Evolutionary conservation across 2,797 vertebrate species (phyloP).

Genomic region (Manis javanica): DNA sequence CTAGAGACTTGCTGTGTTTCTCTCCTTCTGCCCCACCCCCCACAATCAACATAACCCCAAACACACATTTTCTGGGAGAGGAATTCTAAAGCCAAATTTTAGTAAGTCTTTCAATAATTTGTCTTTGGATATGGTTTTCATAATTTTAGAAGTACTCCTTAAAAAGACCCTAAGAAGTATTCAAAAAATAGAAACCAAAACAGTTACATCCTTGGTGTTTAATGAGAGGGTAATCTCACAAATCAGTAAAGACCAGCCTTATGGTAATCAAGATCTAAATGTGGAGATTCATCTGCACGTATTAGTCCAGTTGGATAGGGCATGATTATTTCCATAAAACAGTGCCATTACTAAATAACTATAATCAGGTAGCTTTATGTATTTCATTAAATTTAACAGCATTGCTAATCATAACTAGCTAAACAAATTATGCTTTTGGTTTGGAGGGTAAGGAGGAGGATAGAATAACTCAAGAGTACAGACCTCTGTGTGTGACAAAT

Average conservation of each 20-base stretch:
- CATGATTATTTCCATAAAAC: not conserved
- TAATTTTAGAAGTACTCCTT: slow-evolving; percentile 7
- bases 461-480: not conserved
- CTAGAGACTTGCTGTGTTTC: not conserved
- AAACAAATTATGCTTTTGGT: not conserved
- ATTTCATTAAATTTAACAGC: slow-evolving; percentile 19
- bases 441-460: not conserved
- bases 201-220: not conserved
- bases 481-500: not conserved
- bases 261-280: not conserved
- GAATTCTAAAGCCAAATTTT: slow-evolving; percentile 40
- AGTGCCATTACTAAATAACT: not conserved
- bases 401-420: not conserved
- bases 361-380: not conserved
- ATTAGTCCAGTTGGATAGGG: not conserved
- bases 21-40: not conserved
- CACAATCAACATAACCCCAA: not conserved
- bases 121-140: slow-evolving; percentile 8
- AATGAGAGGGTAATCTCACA: not conserved
- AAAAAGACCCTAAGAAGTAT: not conserved
- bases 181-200: not conserved
- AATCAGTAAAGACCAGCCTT: not conserved
- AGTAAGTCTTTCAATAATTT: slow-evolving; percentile 23
- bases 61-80: not conserved
- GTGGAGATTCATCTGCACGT: not conserved